Conservation (phyloP, 1,140 invertebrate species). For the Polyergus mexicanus region DNA sequence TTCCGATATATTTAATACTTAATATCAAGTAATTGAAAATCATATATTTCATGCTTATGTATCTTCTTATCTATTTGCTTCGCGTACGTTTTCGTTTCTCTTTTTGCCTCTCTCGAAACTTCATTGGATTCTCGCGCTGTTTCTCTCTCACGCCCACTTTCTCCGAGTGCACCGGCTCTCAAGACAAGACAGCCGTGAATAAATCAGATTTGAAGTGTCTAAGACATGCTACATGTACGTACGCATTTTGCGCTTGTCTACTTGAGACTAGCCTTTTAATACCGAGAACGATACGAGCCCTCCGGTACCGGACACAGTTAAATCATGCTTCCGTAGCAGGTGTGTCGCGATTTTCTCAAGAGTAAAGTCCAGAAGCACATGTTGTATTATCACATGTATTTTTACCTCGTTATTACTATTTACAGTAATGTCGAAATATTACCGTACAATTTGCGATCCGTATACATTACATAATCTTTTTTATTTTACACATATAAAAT, state of each 20-base stretch:
- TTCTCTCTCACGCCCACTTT: constrained; percentile 46
- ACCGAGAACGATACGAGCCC: constrained; percentile 35
- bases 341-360: constrained; percentile 45
- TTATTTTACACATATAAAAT: not conserved
- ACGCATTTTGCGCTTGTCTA: constrained; percentile 63
- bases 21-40: constrained; percentile 4
- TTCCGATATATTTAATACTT: not conserved
- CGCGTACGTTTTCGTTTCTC: constrained; percentile 38
- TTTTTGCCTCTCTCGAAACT: constrained; percentile 33
- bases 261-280: constrained; percentile 48
- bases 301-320: constrained; percentile 33
- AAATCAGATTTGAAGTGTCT: constrained; percentile 76
- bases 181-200: constrained; percentile 67
- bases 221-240: constrained; percentile 53
- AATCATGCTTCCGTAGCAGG: constrained; percentile 58
- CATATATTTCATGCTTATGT: constrained; percentile 59
- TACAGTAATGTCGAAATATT: constrained; percentile 23
- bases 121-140: constrained; percentile 53
- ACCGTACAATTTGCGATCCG: not conserved
- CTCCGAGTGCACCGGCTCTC: constrained; percentile 48
- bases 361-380: constrained; percentile 27
- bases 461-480: constrained; percentile 7
- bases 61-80: constrained; percentile 38
- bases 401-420: constrained; percentile 5
- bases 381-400: constrained; percentile 36